Evolutionary conservation across 1,140 invertebrate species (phyloP), one percentile per base, ranked within the genome.

Genomic region (Fopius arisanus): DNA sequence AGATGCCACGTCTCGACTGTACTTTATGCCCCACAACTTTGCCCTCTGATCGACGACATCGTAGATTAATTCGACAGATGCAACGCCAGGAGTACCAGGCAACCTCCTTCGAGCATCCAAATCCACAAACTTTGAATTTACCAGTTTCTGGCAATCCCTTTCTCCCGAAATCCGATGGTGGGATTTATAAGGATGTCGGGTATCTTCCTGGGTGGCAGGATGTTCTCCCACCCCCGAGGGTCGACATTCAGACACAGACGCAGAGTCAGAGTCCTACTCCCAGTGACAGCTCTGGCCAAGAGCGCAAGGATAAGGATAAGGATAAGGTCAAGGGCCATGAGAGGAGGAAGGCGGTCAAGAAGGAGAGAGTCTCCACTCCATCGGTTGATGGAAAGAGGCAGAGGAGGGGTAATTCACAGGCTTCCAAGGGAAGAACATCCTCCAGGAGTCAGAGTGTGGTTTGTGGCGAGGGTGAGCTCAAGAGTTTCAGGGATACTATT

Each of bases 301-400:
- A 73, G 48, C 31, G 62, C 12, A 31, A 73, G 71, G 71, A 73
- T 1, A 65, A 41, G n/a, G 40, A 14, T n/a, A 73, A 73, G 28
- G 2, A 73, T 67, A 26, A 67, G 40, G 16, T n/a, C 48, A 0
- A 79, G 79, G 41, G 9, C 48, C 7, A 10, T 21, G 0, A 51
- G 31, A 74, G 19, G 26, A 10, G 74, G 19, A 75, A 74, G 0
- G 75, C 23, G 12, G 81, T 86, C 3, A 81, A 86, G 1, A 87
- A 84, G 62, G 86, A 87, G 37, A 87, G 86, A 43, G 77, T 83
- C 33, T 89, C 87, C 0, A 88, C 88, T 0, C 87, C 87, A 3
- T 88, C 87, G 0, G 86, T 84, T 14, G 88, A 88, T 4, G 87
- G 86, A 0, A 85, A 86, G 0, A 84, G 74, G 51, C 88, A 87